phyloP scores from a whole-genome alignment of 2,888 invertebrate genomes.

The Pterostichus niger region DNA sequence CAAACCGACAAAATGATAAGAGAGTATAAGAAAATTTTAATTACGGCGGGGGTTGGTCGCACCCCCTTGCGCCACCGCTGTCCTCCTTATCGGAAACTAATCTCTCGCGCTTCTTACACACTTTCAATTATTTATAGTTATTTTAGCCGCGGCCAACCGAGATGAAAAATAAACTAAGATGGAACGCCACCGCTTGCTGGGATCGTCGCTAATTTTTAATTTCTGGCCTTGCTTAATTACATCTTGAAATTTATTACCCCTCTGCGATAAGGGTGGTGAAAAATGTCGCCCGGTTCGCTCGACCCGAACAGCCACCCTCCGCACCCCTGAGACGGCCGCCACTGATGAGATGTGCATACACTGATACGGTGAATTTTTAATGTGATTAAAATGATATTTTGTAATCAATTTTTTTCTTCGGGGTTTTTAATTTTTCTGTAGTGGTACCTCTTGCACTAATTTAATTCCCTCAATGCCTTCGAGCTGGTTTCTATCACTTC shows the following conservation, averaged over 20 bases:
- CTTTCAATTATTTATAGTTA: conserved; percentile 76
- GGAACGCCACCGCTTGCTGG: conserved; percentile 38
- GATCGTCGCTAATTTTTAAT: conserved; percentile 73
- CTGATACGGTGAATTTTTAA: conserved; percentile 64
- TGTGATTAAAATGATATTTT: conserved; percentile 66
- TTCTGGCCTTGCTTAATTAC: conserved; percentile 68
- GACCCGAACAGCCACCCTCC: conserved; percentile 42
- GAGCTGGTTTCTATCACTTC: conserved; percentile 30
- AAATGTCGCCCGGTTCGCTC: conserved; percentile 59
- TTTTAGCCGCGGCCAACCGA: conserved; percentile 72
- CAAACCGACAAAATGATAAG: conserved; percentile 68
- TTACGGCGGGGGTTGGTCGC: conserved; percentile 69
- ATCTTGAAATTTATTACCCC: conserved; percentile 66
- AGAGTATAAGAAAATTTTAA: conserved; percentile 70
- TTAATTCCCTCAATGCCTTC: conserved; percentile 13
- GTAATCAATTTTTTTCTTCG: conserved; percentile 60
- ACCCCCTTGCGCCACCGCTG: conserved; percentile 55
- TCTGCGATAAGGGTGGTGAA: conserved; percentile 66
- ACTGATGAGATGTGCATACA: conserved; percentile 61
- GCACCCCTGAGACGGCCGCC: conserved; percentile 36
- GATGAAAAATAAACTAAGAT: conserved; percentile 73
- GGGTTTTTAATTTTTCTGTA: conserved; percentile 54
- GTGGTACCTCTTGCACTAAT: conserved; percentile 36
- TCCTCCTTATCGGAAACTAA: conserved; percentile 67
- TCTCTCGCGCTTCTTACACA: conserved; percentile 73